A percentile compares a stretch with the other conserved stretches of the same genome.
These are phyloP conservation scores for Neotoma lepida DNA, from an alignment of 2,113 vertebrate species.

Conservation along the genomic window DNA sequence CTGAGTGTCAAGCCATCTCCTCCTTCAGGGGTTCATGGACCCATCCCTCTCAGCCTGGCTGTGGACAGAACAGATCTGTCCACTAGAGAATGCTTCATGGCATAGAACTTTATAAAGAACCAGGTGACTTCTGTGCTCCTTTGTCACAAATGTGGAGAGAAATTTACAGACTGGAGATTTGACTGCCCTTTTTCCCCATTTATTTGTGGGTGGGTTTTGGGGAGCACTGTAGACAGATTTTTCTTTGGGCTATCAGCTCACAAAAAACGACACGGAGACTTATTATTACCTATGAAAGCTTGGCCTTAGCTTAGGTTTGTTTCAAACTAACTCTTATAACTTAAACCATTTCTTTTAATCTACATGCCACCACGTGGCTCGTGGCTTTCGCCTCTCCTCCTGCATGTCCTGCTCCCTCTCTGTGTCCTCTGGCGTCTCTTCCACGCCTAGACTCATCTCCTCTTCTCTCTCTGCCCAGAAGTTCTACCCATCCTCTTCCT, in stretches of 20 bases:
- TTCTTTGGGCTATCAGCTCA: neutral
- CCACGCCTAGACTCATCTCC: neutral
- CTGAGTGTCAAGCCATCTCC: neutral
- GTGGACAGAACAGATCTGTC: rapidly evolving
- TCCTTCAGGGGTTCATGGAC: neutral
- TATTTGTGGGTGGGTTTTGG: neutral
- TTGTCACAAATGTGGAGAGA: neutral
- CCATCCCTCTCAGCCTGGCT: too few species aligned
- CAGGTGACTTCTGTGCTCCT: neutral
- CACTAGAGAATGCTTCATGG: neutral
- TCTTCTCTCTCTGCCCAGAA: neutral
- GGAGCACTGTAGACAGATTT: neutral
- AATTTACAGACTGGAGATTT: neutral
- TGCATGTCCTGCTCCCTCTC: neutral
- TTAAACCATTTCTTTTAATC: neutral
- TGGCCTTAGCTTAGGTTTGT: neutral
- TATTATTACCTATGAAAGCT: neutral
- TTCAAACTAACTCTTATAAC: neutral
- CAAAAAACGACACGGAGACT: neutral
- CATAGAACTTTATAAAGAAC: neutral
- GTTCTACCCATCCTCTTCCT: neutral
- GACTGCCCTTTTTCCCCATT: neutral
- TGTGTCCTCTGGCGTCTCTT: neutral
- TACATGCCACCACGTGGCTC: neutral
- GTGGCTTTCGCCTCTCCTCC: neutral